These are phyloP conservation scores for Drosophila ficusphila DNA, from an alignment of 1,140 invertebrate species.

Conservation along the genomic window DNA sequence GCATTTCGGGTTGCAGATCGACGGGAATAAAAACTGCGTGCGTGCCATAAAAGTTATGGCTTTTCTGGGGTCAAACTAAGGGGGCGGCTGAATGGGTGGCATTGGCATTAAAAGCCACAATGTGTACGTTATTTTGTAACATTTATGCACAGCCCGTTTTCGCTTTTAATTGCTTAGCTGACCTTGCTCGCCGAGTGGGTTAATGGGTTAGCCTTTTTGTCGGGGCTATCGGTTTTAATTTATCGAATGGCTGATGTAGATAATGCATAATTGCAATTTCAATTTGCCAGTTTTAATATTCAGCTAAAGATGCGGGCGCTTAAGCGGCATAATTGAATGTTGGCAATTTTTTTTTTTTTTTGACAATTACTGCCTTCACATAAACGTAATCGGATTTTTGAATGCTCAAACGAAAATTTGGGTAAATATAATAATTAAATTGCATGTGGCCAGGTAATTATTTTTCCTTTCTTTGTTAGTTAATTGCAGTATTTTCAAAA, in stretches of 20 bases:
- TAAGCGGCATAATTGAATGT: slow-evolving; percentile 15
- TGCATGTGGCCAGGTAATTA: no score
- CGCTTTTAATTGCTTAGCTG: slow-evolving; percentile 49
- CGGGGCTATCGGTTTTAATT: slow-evolving; percentile 38
- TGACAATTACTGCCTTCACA: slow-evolving; percentile 12
- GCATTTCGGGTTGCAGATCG: slow-evolving; percentile 73
- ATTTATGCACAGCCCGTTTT: slow-evolving; percentile 45
- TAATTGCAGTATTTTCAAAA: no score
- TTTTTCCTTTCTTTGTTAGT: no score
- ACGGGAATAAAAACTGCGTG: slow-evolving; percentile 52
- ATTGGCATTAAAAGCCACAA: slow-evolving; percentile 44
- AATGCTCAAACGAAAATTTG: neutral
- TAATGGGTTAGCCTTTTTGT: slow-evolving; percentile 37
- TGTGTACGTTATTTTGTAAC: slow-evolving; percentile 37
- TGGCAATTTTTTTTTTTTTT: neutral
- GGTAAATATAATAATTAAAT: no score
- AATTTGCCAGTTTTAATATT: slow-evolving; percentile 34
- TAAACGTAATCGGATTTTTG: slow-evolving; percentile 1
- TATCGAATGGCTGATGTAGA: slow-evolving; percentile 37
- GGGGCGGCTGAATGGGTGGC: neutral
- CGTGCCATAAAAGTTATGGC: slow-evolving; percentile 67
- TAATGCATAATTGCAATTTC: slow-evolving; percentile 46
- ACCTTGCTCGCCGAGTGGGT: slow-evolving; percentile 35
- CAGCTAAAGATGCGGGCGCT: slow-evolving; percentile 24
- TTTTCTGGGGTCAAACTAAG: slow-evolving; percentile 7